A percentile compares a stretch with the other conserved stretches of the same genome.
Conservation (phyloP, 2,797 vertebrate genomes). For the Enteromius afrohamiltoni region DNA sequence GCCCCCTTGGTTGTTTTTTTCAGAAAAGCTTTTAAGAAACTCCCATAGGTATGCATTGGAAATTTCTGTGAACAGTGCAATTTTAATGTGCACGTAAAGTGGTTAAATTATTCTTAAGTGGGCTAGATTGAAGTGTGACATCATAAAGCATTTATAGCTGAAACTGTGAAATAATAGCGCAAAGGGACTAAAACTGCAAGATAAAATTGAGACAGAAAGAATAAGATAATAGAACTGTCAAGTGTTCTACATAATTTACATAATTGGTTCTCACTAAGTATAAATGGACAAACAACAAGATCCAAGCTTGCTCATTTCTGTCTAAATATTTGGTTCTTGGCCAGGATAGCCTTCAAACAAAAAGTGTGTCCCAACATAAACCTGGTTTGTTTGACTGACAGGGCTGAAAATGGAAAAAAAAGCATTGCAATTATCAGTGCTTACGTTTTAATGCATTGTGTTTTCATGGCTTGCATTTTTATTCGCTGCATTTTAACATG, state of each 20-base stretch:
- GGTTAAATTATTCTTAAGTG: not conserved
- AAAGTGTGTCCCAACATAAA: not conserved
- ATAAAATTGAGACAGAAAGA: not conserved
- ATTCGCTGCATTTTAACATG: no score
- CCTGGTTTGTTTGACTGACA: not conserved
- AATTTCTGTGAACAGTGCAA: not conserved
- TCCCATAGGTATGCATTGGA: not conserved
- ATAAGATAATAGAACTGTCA: not conserved
- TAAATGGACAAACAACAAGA: not conserved
- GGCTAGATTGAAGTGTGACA: not conserved
- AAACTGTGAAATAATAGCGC: not conserved
- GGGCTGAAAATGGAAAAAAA: not conserved
- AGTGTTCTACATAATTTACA: not conserved
- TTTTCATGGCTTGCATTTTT: no score
- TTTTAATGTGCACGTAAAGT: not conserved
- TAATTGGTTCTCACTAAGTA: not conserved
- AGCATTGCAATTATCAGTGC: no score
- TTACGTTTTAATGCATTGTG: no score
- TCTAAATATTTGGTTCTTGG: conserved; percentile 11
- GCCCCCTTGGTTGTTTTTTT: not conserved
- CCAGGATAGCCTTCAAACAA: not conserved
- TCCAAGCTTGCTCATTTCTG: not conserved
- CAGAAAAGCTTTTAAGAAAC: conserved; percentile 4
- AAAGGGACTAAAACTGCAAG: not conserved
- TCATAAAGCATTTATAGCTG: not conserved